Conservation (phyloP, 2,113 vertebrate species). For the Lota lota region DNA sequence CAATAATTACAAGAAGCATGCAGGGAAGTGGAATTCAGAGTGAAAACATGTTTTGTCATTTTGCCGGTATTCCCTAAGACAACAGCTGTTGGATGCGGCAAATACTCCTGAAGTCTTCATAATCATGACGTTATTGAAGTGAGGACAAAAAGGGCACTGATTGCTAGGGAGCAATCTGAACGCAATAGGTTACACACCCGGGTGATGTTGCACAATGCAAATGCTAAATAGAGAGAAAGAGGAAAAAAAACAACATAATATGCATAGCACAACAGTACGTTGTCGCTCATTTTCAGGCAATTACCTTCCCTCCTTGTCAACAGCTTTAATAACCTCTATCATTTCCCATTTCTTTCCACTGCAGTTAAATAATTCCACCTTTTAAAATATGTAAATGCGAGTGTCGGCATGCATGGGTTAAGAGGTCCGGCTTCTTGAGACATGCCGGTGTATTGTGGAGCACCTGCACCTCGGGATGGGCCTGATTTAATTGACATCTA, state of each 20-base stretch:
- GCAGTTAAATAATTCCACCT: slow-evolving; percentile 99
- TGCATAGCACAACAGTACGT: slow-evolving; percentile 91
- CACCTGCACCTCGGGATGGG: slow-evolving; percentile 95
- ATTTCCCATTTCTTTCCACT: slow-evolving; percentile 88
- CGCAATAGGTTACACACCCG: slow-evolving; percentile 99
- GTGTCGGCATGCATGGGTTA: slow-evolving; percentile 96
- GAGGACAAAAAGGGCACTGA: slow-evolving; percentile 99
- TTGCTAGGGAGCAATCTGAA: slow-evolving; percentile 99
- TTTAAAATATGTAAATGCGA: slow-evolving; percentile 97
- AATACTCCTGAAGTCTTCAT: slow-evolving; percentile 99
- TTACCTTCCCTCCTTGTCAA: slow-evolving; percentile 99
- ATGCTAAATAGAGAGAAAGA: slow-evolving; percentile 66
- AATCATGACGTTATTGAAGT: slow-evolving; percentile 99
- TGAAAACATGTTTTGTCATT: slow-evolving; percentile 99
- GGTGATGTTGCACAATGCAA: slow-evolving; percentile 96
- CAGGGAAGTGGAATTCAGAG: slow-evolving; percentile 90
- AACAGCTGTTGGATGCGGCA: slow-evolving; percentile 99
- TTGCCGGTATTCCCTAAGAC: slow-evolving; percentile 98
- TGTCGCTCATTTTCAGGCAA: slow-evolving; percentile 99
- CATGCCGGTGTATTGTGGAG: slow-evolving; percentile 93
- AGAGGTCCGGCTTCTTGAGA: slow-evolving; percentile 94
- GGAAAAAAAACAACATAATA: slow-evolving; percentile 69
- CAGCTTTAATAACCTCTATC: slow-evolving; percentile 99
- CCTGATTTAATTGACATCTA: slow-evolving; percentile 99
- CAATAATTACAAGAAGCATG: slow-evolving; percentile 80